These are phyloP conservation scores for Erythrolamprus reginae DNA, from an alignment of 2,113 vertebrate genomes.

Conservation along the genomic window DNA sequence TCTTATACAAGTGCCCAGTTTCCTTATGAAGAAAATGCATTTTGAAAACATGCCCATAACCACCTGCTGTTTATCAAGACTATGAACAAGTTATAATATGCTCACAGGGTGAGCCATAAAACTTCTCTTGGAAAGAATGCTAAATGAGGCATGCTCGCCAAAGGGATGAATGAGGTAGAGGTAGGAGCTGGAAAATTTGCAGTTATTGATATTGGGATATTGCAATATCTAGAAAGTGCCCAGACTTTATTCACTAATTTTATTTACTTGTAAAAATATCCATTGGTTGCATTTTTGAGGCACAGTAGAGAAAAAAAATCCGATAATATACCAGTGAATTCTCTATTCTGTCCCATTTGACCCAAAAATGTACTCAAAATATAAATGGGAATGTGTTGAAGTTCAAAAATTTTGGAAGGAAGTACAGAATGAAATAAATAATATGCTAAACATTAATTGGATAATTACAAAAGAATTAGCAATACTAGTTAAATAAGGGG, in stretches of 20 bases:
- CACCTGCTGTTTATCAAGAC: not conserved
- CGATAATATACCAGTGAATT: not conserved
- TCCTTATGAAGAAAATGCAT: not conserved
- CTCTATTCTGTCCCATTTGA: not conserved
- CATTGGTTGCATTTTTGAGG: not conserved
- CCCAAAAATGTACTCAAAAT: not conserved
- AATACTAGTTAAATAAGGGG: too few species aligned
- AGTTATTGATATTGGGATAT: not conserved
- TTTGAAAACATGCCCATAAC: not conserved
- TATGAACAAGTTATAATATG: not conserved
- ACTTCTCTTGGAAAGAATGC: not conserved
- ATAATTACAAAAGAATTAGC: too few species aligned
- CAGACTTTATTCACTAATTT: not conserved
- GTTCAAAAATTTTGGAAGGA: too few species aligned
- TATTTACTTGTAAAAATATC: not conserved
- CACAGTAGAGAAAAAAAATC: not conserved
- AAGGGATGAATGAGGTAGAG: not conserved
- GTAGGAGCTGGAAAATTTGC: not conserved
- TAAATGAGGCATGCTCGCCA: not conserved
- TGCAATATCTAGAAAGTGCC: not conserved
- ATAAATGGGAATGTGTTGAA: too few species aligned
- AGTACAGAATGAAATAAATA: too few species aligned
- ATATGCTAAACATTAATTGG: too few species aligned
- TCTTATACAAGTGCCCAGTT: not conserved
- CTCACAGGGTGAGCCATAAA: not conserved